These are phyloP conservation scores for Eleginops maclovinus DNA, from an alignment of 2,113 vertebrate species.

Conservation along the genomic window DNA sequence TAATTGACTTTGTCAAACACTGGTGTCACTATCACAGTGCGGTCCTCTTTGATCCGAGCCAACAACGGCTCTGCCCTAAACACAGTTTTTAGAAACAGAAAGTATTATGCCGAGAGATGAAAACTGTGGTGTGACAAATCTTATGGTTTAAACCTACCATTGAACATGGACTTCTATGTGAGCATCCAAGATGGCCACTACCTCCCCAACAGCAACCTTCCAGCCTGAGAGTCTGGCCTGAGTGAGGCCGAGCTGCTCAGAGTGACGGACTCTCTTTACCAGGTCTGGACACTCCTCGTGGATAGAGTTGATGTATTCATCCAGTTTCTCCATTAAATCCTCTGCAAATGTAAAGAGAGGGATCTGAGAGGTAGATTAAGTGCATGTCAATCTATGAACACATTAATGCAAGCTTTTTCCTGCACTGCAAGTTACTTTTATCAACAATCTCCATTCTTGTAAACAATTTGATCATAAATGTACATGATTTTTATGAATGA, in stretches of 20 bases:
- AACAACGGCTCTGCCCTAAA: slow-evolving; percentile 82
- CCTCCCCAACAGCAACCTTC: slow-evolving; percentile 78
- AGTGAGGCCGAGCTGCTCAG: slow-evolving; percentile 80
- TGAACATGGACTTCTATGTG: slow-evolving; percentile 85
- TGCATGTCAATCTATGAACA: neutral
- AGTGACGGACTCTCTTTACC: slow-evolving; percentile 77
- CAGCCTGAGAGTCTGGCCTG: slow-evolving; percentile 82
- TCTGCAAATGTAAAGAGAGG: slow-evolving; percentile 50
- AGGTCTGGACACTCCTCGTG: slow-evolving; percentile 62
- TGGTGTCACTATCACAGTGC: slow-evolving; percentile 78
- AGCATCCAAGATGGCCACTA: slow-evolving; percentile 86
- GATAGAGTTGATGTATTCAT: slow-evolving; percentile 68
- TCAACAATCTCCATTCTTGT: no score
- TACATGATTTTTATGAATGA: no score
- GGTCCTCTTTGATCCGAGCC: slow-evolving; percentile 80
- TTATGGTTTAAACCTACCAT: slow-evolving; percentile 65
- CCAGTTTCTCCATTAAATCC: slow-evolving; percentile 72
- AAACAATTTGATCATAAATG: no score
- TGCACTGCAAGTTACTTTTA: no score
- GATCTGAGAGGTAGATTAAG: neutral
- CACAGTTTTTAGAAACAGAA: neutral
- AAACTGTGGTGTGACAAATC: neutral
- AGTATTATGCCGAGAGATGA: neutral
- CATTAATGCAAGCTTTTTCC: no score
- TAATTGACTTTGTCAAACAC: slow-evolving; percentile 80